A percentile compares a stretch with the other conserved stretches of the same genome.
These are phyloP conservation scores for Dendrocopos noguchii DNA, from an alignment of 2,113 vertebrate genomes.

Conservation along the genomic window DNA sequence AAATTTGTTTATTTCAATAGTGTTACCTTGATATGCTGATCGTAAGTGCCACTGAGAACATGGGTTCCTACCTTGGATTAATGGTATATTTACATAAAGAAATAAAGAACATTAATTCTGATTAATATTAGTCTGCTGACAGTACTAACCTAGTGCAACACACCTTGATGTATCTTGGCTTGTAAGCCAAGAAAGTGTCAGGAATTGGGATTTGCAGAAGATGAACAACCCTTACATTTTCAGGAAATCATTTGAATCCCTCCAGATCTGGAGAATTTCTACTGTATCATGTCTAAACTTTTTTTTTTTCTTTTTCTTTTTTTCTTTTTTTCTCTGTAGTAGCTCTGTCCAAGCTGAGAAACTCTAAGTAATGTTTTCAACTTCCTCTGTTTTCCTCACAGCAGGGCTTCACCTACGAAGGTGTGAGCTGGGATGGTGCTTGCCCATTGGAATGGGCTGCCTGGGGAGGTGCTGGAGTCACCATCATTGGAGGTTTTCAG, in stretches of 20 bases:
- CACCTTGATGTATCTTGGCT: background rate
- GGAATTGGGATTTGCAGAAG: background rate
- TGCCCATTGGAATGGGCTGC: no score
- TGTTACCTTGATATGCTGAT: background rate
- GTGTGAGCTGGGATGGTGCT: background rate
- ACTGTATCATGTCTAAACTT: background rate
- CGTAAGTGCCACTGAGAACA: background rate
- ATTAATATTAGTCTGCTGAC: background rate
- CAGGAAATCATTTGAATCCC: background rate
- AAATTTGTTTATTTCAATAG: background rate
- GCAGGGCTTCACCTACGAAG: background rate
- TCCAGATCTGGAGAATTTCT: background rate
- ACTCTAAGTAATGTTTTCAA: background rate
- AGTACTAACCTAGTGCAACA: background rate
- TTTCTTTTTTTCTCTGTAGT: background rate
- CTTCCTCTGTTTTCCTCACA: background rate
- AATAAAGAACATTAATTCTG: background rate
- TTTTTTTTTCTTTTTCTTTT: background rate
- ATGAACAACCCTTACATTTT: background rate
- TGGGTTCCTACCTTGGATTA: background rate
- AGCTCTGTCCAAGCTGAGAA: background rate
- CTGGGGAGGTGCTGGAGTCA: no score
- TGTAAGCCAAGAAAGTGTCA: background rate
- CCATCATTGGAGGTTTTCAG: no score
- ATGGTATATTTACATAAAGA: background rate